A percentile compares a stretch with the other conserved stretches of the same genome.
Evolutionary conservation across 1,140 invertebrate species (phyloP).

Genomic region (Pseudomyrmex gracilis): DNA sequence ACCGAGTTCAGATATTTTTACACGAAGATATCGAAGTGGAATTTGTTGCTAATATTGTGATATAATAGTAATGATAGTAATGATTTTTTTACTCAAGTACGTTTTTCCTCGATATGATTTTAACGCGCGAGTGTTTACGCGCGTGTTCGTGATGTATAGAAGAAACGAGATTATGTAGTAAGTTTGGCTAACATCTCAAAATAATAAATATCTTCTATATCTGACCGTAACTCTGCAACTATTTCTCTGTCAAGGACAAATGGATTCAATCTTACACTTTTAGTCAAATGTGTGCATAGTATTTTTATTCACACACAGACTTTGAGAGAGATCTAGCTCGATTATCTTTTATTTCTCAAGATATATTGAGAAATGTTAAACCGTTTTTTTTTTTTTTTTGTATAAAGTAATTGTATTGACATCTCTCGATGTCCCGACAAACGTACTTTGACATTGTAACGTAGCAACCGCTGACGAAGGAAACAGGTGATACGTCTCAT

Average conservation of each 20-base stretch:
- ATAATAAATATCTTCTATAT: constrained; percentile 72
- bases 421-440: not conserved
- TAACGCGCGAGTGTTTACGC: not conserved
- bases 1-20: constrained; percentile 70
- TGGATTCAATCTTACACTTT: constrained; percentile 3
- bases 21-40: constrained; percentile 58
- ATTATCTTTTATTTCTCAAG: constrained; percentile 3
- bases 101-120: not conserved
- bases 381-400: too few species aligned
- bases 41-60: not conserved
- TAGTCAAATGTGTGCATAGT: not conserved
- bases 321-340: constrained; percentile 2
- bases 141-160: constrained; percentile 4
- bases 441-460: constrained; percentile 2
- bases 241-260: constrained; percentile 10
- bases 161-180: constrained; percentile 79
- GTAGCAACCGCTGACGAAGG: constrained; percentile 37
- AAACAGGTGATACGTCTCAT: constrained; percentile 61
- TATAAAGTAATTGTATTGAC: not conserved
- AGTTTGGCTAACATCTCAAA: constrained; percentile 77
- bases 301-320: not conserved
- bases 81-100: too few species aligned
- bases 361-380: not conserved
- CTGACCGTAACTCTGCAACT: not conserved
- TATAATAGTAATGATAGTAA: not conserved